These are phyloP conservation scores for Mormyrus lacerda DNA, from an alignment of 2,113 vertebrate species.

Conservation along the genomic window DNA sequence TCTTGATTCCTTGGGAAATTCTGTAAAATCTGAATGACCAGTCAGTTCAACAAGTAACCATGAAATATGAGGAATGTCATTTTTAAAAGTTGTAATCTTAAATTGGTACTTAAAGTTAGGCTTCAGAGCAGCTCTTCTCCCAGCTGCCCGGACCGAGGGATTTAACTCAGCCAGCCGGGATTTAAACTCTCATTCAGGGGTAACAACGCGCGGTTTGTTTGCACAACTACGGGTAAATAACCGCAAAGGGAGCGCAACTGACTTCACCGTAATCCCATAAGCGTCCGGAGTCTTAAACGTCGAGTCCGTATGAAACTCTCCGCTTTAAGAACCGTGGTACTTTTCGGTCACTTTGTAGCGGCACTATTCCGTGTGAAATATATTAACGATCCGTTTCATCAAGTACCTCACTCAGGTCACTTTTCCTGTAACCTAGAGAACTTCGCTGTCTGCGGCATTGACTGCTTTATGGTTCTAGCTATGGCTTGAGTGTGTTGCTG, in stretches of 20 bases:
- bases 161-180: background rate
- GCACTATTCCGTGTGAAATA: background rate
- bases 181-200: constrained; percentile 24
- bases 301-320: background rate
- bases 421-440: background rate
- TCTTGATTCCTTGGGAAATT: background rate
- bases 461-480: background rate
- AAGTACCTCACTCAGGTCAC: background rate
- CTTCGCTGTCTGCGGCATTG: background rate
- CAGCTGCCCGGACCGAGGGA: background rate
- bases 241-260: constrained; percentile 49
- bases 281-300: background rate
- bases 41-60: background rate
- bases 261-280: background rate
- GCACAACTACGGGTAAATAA: constrained; percentile 63
- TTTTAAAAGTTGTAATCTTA: background rate
- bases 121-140: background rate
- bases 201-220: constrained; percentile 49
- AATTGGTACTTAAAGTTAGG: background rate
- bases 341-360: background rate
- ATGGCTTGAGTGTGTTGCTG: background rate
- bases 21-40: background rate
- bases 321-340: background rate
- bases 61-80: background rate
- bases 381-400: background rate